These are phyloP conservation scores for Tragopan temminckii DNA, from an alignment of 2,797 vertebrate species.

Conservation along the genomic window DNA sequence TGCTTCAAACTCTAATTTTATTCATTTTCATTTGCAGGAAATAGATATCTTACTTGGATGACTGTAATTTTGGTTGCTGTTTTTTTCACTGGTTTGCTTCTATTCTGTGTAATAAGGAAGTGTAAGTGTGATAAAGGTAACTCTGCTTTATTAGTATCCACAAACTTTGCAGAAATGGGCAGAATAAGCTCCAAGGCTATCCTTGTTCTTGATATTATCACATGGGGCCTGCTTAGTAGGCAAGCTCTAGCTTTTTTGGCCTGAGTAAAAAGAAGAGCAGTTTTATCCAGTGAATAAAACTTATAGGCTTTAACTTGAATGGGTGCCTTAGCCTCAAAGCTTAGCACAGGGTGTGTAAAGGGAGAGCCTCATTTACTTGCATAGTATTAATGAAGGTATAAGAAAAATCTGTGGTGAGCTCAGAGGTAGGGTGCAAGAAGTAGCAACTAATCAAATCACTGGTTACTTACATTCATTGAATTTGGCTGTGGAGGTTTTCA, in stretches of 20 bases:
- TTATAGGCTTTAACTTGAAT: background rate
- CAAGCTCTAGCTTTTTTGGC: background rate
- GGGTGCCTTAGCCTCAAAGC: background rate
- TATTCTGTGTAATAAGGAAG: background rate
- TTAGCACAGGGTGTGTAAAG: background rate
- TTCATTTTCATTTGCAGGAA: background rate
- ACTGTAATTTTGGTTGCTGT: accelerated
- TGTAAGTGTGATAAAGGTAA: conserved; percentile 42
- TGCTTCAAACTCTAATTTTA: background rate
- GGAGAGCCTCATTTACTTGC: background rate
- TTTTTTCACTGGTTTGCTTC: accelerated
- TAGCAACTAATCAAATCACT: background rate
- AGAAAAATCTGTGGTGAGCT: background rate
- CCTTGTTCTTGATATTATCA: background rate
- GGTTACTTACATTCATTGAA: background rate
- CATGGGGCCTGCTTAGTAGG: background rate
- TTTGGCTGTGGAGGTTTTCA: background rate
- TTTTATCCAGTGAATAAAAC: background rate
- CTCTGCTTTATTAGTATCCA: background rate
- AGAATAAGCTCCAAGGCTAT: background rate
- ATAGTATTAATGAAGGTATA: background rate
- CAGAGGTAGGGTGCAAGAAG: background rate
- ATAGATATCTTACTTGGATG: background rate
- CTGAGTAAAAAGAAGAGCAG: background rate
- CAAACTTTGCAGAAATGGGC: background rate